Conservation (phyloP, 2,113 vertebrate species). For the Brevimyrus niger region DNA sequence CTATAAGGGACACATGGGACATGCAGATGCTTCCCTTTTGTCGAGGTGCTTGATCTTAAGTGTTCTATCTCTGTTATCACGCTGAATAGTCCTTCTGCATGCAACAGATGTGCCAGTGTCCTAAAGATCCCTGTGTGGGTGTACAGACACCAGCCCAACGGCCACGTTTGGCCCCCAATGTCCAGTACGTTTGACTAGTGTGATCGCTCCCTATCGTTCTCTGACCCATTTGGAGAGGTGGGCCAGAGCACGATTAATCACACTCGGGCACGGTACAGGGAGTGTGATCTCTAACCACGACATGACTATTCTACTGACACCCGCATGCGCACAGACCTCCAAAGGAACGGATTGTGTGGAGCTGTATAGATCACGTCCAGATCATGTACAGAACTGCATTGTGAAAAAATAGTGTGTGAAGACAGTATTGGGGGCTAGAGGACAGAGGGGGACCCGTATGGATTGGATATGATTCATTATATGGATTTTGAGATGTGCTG, state of each 20-base stretch:
- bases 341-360: too few relatives aligned
- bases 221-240: background rate
- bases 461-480: background rate
- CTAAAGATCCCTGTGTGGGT: background rate
- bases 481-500: background rate
- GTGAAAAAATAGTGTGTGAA: too few relatives aligned
- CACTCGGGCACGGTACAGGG: background rate
- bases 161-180: background rate
- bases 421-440: too few relatives aligned
- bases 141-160: background rate
- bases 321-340: background rate
- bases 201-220: background rate
- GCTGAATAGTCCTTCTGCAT: background rate
- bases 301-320: background rate
- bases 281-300: background rate
- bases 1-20: background rate
- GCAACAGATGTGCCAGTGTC: background rate
- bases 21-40: background rate
- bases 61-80: background rate
- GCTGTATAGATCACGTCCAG: too few relatives aligned
- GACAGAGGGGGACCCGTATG: background rate
- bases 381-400: too few relatives aligned
- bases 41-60: background rate
- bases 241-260: background rate
- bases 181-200: background rate